Evolutionary conservation across 2,113 vertebrate species (phyloP), one percentile per base, ranked within the genome.

Genomic region (Hassar affinis): DNA sequence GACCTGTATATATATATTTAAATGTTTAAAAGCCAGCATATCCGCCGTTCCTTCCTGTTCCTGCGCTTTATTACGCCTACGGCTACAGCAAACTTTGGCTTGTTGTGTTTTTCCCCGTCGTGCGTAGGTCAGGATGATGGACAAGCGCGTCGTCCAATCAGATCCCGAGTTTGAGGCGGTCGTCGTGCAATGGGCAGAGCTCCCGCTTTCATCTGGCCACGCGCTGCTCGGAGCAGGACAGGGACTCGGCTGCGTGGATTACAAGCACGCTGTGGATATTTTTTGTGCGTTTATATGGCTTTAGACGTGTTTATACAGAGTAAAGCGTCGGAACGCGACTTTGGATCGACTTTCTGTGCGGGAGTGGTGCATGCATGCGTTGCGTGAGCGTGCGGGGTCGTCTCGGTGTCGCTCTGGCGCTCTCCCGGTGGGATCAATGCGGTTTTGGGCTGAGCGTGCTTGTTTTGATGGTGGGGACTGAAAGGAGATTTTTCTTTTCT

Each of bases 201-300:
- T 84, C 87, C 22, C 64, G 54, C 79, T 68, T 82, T 85, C 78
- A 88, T 84, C 86, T 90, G 91, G 91, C 91, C 91, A 88, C 88
- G 91, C 83, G 89, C 74, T 87, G 90, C 42, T 71, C 33, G 80
- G 89, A 11, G 91, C 66, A 56, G 89, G 92, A 90, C 88, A 1
- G 49, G 27, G 74, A 92, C 87, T 88, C 86, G 85, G 87, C 75
- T 75, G 51, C 86, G 88, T 87, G 87, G 90, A 87, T 87, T 75
- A 88, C 85, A 17, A 20, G 27, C 47, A 52, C 72, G 17, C 27
- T 27, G 45, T 49, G 18, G 22, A 0, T 18, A 42, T 38, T 42
- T 69, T 22, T 45, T 42, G 38, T 42, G 38, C 38, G 38, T 6
- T 3, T 42, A 42, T 3, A 42, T 42, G n/a, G n/a, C n/a, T n/a